Base-by-base conservation (phyloP, 2,113 vertebrate species). In the Glaucomys volans region DNA sequence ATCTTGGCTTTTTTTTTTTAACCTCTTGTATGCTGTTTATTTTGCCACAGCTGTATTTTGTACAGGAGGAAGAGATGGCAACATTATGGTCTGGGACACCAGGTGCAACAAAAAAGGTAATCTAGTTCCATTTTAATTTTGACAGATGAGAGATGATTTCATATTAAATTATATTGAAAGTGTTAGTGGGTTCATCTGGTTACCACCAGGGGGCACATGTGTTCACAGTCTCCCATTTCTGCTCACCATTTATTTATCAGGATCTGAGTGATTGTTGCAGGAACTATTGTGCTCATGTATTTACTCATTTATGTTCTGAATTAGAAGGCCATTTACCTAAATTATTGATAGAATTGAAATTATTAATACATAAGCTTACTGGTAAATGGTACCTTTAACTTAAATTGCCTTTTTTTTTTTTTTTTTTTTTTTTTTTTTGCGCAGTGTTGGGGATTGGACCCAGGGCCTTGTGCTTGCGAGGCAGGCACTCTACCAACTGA, bases 81-180 rank as follows among this genome's bases (percentile, higher is more conserved):
- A 99, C 96, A 99, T 99, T 97, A 99, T 99, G 99, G 97, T 99
- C 96, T 99, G 99, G 99, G 99, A 99, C 93, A 99, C 98, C 66
- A 98, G 99, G 77, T 99, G 99, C 98, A 99, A 98, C 98, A 99
- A 99, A 98, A 99, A 99, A 99, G 99, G 99, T 99, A 99, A 93
- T 11, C 35, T 67, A 16, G n/a, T 86, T 75, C 28, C 40, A 5
- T 80, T 90, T 86, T 76, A 76, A 67, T 81, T 87, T 87, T 94
- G 62, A 76, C 47, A 52, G 67, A 64, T 44, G 26, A 72, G 20
- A 3, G 17, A 57, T 88, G 8, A 57, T 40, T 17, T 18, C 52
- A 72, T 72, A 67, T 18, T 92, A 83, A 50, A 44, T 77, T 32
- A 94, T 66, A 89, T 94, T 76, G 47, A 87, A 89, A 76, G 47